Conservation (phyloP, 2,888 invertebrate genomes). For the Cancer borealis region DNA sequence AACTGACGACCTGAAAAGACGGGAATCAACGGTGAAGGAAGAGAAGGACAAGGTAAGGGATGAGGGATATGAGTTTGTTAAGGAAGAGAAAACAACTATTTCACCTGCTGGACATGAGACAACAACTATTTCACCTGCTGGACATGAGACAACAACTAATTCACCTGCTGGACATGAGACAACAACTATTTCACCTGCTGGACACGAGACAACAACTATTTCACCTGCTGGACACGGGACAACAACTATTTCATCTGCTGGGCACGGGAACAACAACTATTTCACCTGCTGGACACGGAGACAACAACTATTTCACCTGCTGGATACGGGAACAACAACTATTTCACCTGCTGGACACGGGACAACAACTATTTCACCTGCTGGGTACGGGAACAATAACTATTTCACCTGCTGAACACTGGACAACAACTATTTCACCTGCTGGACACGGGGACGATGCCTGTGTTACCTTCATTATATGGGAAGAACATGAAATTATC, state of each 20-base stretch:
- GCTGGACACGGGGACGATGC: neutral
- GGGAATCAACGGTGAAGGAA: neutral
- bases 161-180: slow-evolving; percentile 72
- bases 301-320: neutral
- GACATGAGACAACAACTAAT: neutral
- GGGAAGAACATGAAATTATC: neutral
- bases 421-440: neutral
- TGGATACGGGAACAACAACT: neutral
- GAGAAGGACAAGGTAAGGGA: neutral
- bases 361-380: no score
- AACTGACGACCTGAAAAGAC: slow-evolving; percentile 65
- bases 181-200: slow-evolving; percentile 71
- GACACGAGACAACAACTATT: neutral
- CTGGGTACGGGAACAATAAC: no score
- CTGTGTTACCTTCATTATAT: neutral
- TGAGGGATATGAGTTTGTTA: no score
- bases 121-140: neutral
- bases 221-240: neutral
- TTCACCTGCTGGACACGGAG: neutral
- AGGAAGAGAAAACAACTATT: neutral
- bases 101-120: neutral
- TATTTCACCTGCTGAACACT: neutral
- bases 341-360: neutral
- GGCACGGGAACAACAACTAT: neutral
- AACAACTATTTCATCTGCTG: neutral